These are phyloP conservation scores for Corella eumyota DNA, from an alignment of 23 tunicate genomes.

Conservation along the genomic window DNA sequence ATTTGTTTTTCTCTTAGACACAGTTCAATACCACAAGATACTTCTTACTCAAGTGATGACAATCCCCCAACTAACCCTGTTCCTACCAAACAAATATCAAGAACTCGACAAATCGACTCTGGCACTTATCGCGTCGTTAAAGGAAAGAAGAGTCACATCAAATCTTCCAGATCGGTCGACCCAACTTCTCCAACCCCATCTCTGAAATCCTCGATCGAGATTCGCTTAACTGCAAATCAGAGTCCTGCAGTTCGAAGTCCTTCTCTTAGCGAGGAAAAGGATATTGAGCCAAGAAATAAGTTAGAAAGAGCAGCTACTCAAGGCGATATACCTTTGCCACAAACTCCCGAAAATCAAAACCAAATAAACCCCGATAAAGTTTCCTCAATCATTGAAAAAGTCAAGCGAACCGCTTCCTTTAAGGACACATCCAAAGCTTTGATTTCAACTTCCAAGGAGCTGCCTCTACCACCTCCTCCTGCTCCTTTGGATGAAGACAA, in stretches of 20 bases:
- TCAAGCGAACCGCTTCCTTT: conserved; percentile 11
- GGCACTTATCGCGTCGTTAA: conserved; percentile 37
- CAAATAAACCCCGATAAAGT: not conserved
- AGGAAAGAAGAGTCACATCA: conserved; percentile 4
- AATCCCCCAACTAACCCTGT: too few species aligned
- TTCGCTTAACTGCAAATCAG: too few species aligned
- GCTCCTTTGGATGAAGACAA: conserved; percentile 12
- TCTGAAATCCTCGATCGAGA: too few species aligned
- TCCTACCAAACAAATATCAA: too few species aligned
- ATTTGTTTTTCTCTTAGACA: too few species aligned
- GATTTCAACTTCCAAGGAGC: not conserved
- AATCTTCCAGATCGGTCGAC: conserved; percentile 7
- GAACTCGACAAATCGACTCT: conserved; percentile 29
- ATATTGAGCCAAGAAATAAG: not conserved
- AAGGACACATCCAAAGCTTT: not conserved
- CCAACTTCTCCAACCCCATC: not conserved
- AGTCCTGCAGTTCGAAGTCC: not conserved
- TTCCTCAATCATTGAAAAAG: conserved; percentile 24
- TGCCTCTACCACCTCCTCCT: conserved; percentile 24
- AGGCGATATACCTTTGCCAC: not conserved
- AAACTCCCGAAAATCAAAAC: conserved; percentile 5
- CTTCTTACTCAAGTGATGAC: too few species aligned
- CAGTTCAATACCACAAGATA: too few species aligned
- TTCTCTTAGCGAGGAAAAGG: conserved; percentile 4
- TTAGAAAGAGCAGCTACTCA: not conserved